These are phyloP conservation scores for Pitta sordida DNA, from an alignment of 2,113 vertebrate species.

Conservation along the genomic window DNA sequence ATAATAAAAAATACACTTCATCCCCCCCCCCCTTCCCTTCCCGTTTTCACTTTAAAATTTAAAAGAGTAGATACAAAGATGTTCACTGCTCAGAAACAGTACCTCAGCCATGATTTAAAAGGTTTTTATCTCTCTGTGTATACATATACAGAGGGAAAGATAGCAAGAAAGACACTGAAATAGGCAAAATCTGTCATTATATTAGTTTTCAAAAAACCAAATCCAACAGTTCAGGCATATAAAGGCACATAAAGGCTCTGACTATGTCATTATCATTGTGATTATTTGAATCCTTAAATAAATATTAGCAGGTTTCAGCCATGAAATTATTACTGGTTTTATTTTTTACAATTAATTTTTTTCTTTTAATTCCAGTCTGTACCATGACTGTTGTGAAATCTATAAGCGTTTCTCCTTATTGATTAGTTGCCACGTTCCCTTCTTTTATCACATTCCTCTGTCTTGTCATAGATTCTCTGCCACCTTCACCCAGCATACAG, in stretches of 20 bases:
- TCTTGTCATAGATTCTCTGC: not conserved
- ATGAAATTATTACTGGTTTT: not conserved
- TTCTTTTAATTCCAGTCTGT: not conserved
- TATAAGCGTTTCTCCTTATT: not conserved
- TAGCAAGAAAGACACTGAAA: not conserved
- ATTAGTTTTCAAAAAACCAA: not conserved
- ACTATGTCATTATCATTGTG: not conserved
- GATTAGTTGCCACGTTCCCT: not conserved
- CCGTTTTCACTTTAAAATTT: not conserved
- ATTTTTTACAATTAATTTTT: not conserved
- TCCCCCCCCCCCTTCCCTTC: not conserved
- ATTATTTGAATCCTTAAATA: not conserved
- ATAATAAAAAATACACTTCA: not conserved
- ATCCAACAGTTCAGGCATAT: not conserved
- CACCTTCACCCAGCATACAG: not conserved
- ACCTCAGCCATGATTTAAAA: not conserved
- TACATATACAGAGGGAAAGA: not conserved
- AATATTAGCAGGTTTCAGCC: not conserved
- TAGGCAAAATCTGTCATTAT: not conserved
- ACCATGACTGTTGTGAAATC: not conserved
- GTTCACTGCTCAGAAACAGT: not conserved
- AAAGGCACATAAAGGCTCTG: not conserved
- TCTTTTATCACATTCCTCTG: not conserved
- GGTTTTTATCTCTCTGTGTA: not conserved
- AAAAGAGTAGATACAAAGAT: not conserved